Evolutionary conservation across 2,113 vertebrate genomes (phyloP).

Genomic region (Orientallactaga bullata): DNA sequence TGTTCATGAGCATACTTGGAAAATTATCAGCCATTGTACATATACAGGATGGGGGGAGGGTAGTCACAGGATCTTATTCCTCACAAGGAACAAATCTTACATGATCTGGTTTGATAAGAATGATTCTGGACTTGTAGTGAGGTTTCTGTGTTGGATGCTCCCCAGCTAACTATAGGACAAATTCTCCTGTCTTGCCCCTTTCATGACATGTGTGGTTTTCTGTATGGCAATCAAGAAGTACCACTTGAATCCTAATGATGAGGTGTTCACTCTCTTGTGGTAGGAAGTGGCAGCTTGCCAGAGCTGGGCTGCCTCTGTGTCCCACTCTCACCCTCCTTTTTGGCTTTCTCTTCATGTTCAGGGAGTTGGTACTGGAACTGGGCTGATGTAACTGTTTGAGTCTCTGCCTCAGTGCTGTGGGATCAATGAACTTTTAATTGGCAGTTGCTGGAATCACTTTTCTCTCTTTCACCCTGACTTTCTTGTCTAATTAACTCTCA

Average conservation of each 20-base stretch:
- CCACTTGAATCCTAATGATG: conserved; percentile 46
- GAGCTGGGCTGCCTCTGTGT: background rate
- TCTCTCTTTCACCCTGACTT: background rate
- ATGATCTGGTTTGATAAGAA: background rate
- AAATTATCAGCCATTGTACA: background rate
- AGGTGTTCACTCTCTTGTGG: conserved; percentile 40
- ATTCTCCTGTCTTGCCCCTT: background rate
- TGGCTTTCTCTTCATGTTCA: conserved; percentile 6
- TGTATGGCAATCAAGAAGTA: conserved; percentile 26
- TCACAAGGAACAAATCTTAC: background rate
- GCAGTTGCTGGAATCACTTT: conserved; percentile 44
- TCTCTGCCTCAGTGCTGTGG: conserved; percentile 25
- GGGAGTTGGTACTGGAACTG: conserved; percentile 62
- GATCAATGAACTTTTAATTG: conserved; percentile 77
- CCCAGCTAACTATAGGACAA: background rate
- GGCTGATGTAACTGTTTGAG: conserved; percentile 72
- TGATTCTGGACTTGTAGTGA: background rate
- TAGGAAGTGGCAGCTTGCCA: conserved; percentile 55
- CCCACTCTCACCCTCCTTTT: background rate
- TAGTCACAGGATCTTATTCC: background rate
- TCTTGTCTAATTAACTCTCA: conserved; percentile 74
- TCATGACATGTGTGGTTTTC: conserved; percentile 5
- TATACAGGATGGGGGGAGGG: background rate
- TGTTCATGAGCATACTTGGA: background rate
- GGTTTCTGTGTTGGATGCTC: background rate